Conservation (phyloP, 2,113 vertebrate species). For the Centrocercus urophasianus region DNA sequence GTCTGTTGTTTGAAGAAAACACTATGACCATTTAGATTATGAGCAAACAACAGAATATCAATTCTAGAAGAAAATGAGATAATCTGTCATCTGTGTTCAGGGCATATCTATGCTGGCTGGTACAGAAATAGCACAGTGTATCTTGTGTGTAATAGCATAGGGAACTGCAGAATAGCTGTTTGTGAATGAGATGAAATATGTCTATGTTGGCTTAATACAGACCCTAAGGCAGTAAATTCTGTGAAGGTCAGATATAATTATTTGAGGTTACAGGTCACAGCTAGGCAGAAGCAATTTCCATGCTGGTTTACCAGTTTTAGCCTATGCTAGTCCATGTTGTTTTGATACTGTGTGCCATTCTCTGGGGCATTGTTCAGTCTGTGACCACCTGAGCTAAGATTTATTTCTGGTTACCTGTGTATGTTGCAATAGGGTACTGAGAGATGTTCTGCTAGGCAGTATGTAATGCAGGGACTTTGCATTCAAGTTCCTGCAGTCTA, state of each 20-base stretch:
- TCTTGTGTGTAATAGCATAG: not conserved
- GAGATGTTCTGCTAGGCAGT: not conserved
- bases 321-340: rapidly evolving
- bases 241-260: not conserved
- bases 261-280: not conserved
- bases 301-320: not conserved
- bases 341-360: not conserved
- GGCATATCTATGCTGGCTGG: rapidly evolving
- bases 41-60: not conserved
- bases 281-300: not conserved
- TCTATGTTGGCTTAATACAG: not conserved
- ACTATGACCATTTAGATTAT: not conserved
- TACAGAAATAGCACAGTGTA: rapidly evolving
- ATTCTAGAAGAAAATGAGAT: not conserved
- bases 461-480: not conserved
- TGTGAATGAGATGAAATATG: not conserved
- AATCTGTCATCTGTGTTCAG: not conserved
- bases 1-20: not conserved
- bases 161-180: not conserved
- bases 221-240: not conserved
- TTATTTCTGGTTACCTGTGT: not conserved
- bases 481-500: not conserved
- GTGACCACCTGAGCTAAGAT: not conserved
- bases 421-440: not conserved
- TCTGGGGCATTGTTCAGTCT: not conserved